Conservation (phyloP, 37 sponge, comb jelly and placozoan species). For the Dysidea cf. avara region DNA sequence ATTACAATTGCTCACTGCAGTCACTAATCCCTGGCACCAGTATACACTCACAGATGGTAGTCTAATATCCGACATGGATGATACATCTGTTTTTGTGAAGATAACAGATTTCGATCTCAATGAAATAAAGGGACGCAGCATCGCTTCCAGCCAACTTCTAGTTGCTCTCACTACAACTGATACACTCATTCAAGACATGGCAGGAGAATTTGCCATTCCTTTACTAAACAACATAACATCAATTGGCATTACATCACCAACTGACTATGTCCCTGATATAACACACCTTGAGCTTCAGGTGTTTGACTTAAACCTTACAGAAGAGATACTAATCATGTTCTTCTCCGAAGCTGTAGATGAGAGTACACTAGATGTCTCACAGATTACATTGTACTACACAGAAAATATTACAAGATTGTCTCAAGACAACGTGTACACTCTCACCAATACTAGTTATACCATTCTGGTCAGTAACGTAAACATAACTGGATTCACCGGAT, state of each 20-base stretch:
- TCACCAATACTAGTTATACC: conserved; percentile 53
- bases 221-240: conserved; percentile 56
- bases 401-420: conserved; percentile 21
- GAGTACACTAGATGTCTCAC: conserved; percentile 55
- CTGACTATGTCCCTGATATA: conserved; percentile 38
- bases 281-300: conserved; percentile 37
- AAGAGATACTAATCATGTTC: conserved; percentile 56
- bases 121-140: conserved; percentile 75
- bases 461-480: conserved; percentile 14
- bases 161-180: conserved; percentile 43
- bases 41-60: conserved; percentile 57
- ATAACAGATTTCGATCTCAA: conserved; percentile 60
- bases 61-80: conserved; percentile 31
- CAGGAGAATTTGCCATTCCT: conserved; percentile 42
- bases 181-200: conserved; percentile 71
- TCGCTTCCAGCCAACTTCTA: conserved; percentile 36
- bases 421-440: conserved; percentile 39
- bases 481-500: conserved; percentile 36
- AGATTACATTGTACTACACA: conserved; percentile 68
- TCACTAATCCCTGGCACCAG: conserved; percentile 31
- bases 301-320: conserved; percentile 69
- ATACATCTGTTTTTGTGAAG: conserved; percentile 34
- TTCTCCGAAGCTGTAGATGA: conserved; percentile 77
- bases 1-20: conserved; percentile 47
- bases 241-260: conserved; percentile 10